phyloP scores from a whole-genome alignment of 2,797 vertebrate genomes.

The Dryobates pubescens region DNA sequence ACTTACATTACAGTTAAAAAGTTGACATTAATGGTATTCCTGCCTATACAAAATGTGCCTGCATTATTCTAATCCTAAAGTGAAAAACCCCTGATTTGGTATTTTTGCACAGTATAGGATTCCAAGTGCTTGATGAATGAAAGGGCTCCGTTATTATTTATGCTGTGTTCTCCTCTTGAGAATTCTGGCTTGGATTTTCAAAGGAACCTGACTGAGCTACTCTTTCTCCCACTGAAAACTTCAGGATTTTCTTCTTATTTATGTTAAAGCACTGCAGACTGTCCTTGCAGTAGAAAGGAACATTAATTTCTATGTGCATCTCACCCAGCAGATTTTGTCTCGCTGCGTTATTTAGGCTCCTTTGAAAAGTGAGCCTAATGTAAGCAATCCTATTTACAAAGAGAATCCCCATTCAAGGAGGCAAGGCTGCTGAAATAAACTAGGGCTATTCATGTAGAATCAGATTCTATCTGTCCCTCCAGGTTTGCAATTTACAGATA shows the following conservation, averaged over 20 bases:
- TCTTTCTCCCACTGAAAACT: background rate
- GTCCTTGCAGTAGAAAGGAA: background rate
- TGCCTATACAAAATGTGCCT: background rate
- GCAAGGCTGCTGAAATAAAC: background rate
- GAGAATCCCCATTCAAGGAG: background rate
- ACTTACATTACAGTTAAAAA: background rate
- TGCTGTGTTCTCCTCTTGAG: background rate
- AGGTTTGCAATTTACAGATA: conserved; percentile 9
- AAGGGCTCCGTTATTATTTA: conserved; percentile 10
- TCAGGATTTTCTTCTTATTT: conserved; percentile 31
- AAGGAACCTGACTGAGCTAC: background rate
- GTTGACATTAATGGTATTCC: background rate
- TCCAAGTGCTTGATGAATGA: background rate
- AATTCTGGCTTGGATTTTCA: conserved; percentile 21
- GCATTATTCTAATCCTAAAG: background rate
- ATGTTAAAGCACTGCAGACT: background rate
- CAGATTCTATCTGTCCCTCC: background rate
- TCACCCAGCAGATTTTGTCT: background rate
- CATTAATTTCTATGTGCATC: background rate
- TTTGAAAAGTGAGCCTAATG: conserved; percentile 19
- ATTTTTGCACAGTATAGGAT: background rate
- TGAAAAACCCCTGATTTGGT: background rate
- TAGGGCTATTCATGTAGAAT: background rate
- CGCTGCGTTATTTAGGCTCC: background rate
- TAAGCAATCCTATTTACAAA: background rate